Evolutionary conservation across 2,888 invertebrate species (phyloP).

Genomic region (Cabera pusaria): DNA sequence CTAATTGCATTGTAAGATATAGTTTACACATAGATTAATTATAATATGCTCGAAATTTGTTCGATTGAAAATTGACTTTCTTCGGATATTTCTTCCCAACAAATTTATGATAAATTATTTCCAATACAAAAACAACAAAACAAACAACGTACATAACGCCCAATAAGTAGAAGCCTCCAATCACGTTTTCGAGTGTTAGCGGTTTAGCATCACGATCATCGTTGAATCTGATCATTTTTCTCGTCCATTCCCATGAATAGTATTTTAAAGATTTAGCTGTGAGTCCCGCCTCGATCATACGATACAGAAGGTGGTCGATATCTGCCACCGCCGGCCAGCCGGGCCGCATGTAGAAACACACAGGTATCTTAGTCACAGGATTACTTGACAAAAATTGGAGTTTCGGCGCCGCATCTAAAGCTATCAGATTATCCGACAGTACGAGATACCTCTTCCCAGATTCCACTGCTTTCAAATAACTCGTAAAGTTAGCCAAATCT

Average conservation of each 20-base stretch:
- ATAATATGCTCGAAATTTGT: too few species aligned
- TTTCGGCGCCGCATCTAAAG: conserved; percentile 27
- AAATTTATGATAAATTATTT: conserved; percentile 36
- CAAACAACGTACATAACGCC: conserved; percentile 40
- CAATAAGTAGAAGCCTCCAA: conserved; percentile 52
- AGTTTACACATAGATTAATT: too few species aligned
- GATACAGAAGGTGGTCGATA: conserved; percentile 34
- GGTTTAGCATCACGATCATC: conserved; percentile 23
- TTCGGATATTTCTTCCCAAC: too few species aligned
- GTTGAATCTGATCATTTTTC: conserved; percentile 9
- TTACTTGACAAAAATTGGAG: conserved; percentile 45
- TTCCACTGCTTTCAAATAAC: conserved; percentile 37
- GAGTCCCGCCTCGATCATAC: conserved; percentile 47
- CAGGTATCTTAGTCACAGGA: conserved; percentile 35
- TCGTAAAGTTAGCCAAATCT: conserved; percentile 27
- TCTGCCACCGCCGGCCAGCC: conserved; percentile 52
- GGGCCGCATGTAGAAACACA: conserved; percentile 49
- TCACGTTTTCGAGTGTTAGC: conserved; percentile 40
- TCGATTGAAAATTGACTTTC: too few species aligned
- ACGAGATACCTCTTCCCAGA: conserved; percentile 50
- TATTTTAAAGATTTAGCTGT: conserved; percentile 32
- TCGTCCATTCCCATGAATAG: conserved; percentile 17
- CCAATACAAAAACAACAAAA: conserved; percentile 39
- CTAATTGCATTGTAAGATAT: too few species aligned
- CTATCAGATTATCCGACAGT: conserved; percentile 34